A percentile compares a stretch with the other conserved stretches of the same genome.
These are phyloP conservation scores for Ericerus pela DNA, from an alignment of 1,140 invertebrate genomes.

Conservation along the genomic window DNA sequence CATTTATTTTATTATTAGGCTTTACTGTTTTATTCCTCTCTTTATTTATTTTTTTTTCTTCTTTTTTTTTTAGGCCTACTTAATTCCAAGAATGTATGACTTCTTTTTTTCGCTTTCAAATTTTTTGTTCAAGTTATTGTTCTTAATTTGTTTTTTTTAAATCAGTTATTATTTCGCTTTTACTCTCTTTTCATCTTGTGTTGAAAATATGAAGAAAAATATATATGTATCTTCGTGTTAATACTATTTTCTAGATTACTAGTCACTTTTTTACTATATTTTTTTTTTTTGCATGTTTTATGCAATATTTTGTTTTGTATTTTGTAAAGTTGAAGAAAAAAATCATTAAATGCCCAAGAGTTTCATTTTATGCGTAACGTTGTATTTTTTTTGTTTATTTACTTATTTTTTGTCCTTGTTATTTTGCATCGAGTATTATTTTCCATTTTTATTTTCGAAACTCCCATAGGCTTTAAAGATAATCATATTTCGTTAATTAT, in stretches of 20 bases:
- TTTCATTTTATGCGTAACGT: no score
- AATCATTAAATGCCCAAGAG: no score
- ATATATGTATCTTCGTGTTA: background rate
- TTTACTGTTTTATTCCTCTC: background rate
- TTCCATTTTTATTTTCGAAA: no score
- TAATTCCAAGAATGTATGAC: conserved; percentile 2
- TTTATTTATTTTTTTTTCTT: background rate
- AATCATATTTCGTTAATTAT: no score
- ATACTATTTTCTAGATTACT: conserved; percentile 9
- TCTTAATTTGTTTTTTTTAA: background rate
- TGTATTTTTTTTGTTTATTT: no score
- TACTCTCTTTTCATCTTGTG: background rate
- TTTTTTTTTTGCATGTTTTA: conserved; percentile 9
- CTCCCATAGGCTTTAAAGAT: no score
- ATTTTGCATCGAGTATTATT: no score
- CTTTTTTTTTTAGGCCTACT: conserved; percentile 9
- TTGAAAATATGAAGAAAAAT: background rate
- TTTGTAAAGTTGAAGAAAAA: no score
- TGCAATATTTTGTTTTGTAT: no score
- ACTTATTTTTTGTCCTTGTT: no score
- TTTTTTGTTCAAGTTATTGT: background rate
- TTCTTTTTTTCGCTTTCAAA: conserved; percentile 7
- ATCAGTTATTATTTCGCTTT: background rate
- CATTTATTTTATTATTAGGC: background rate
- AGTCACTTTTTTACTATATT: conserved; percentile 2